Percentiles rank a stretch among this genome's conserved stretches.
These are phyloP conservation scores for Lontra canadensis DNA, from an alignment of 2,113 vertebrate species.

Conservation along the genomic window DNA sequence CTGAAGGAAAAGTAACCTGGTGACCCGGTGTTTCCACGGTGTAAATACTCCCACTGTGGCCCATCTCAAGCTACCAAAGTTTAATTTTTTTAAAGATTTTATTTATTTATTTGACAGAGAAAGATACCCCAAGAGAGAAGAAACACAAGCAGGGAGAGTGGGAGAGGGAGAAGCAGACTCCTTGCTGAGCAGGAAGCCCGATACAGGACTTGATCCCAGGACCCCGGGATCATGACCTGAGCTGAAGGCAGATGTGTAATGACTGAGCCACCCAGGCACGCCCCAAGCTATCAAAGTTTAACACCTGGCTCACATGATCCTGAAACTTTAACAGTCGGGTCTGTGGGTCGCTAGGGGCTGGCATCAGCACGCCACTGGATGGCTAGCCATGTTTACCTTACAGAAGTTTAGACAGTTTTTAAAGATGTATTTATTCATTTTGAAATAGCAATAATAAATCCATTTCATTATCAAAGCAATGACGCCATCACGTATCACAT, in stretches of 20 bases:
- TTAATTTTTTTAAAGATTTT: too few relatives aligned
- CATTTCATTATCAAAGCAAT: not conserved
- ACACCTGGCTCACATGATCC: not conserved
- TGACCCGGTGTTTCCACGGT: not conserved
- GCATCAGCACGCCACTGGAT: too few relatives aligned
- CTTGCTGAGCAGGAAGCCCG: too few relatives aligned
- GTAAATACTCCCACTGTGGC: not conserved
- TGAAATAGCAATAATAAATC: not conserved
- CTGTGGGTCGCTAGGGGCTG: accelerated
- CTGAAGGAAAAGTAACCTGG: not conserved
- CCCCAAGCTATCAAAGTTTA: not conserved
- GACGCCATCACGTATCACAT: not conserved
- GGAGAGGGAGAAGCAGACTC: too few relatives aligned
- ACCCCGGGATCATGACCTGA: too few relatives aligned
- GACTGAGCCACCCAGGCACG: too few relatives aligned
- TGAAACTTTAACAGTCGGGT: not conserved
- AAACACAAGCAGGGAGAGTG: too few relatives aligned
- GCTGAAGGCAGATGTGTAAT: too few relatives aligned
- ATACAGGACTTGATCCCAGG: too few relatives aligned
- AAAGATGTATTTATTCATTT: not conserved
- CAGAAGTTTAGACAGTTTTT: not conserved
- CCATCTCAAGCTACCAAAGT: not conserved
- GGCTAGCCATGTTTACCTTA: not conserved
- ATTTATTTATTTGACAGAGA: too few relatives aligned
- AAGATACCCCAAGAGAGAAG: too few relatives aligned